Evolutionary conservation across 2,797 vertebrate genomes (phyloP).

Genomic region (Phrynocephalus guinanensis): DNA sequence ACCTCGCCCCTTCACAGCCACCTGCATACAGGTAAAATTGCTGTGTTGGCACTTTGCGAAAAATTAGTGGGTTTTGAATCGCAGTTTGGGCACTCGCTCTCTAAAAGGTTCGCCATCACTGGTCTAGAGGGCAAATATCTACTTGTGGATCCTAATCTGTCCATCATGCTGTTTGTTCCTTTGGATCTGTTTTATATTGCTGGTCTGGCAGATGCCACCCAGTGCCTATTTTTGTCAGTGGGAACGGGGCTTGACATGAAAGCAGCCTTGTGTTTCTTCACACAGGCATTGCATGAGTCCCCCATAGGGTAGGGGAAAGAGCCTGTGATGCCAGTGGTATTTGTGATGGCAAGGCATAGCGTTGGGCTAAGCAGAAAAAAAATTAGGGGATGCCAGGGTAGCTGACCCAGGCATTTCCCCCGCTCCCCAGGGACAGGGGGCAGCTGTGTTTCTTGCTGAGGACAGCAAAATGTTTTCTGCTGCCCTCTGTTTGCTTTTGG

Average conservation of each 20-base stretch:
- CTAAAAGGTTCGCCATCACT: too few relatives aligned
- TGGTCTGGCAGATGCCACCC: background rate
- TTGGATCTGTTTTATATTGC: slow-evolving; percentile 20
- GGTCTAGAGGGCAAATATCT: background rate
- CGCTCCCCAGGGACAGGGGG: slow-evolving; percentile 53
- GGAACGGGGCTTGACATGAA: slow-evolving; percentile 23
- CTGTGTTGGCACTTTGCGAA: too few relatives aligned
- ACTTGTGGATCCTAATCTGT: fast-evolving
- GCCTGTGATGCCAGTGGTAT: background rate
- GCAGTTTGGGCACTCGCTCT: too few relatives aligned
- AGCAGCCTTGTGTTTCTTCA: background rate
- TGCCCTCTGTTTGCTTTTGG: slow-evolving; percentile 35
- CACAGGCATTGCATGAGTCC: slow-evolving; percentile 5
- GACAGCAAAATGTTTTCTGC: slow-evolving; percentile 52
- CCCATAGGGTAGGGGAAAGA: background rate
- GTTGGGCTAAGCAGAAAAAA: background rate
- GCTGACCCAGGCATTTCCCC: slow-evolving; percentile 42
- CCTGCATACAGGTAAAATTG: too few relatives aligned
- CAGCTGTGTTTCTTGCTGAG: slow-evolving; percentile 54
- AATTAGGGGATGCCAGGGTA: background rate
- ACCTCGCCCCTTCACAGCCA: too few relatives aligned
- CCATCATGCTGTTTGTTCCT: background rate
- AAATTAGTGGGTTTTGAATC: too few relatives aligned
- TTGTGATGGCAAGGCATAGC: slow-evolving; percentile 19
- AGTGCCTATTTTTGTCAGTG: background rate